phyloP scores from a whole-genome alignment of 2,888 invertebrate species.

The Lithophane socia region DNA sequence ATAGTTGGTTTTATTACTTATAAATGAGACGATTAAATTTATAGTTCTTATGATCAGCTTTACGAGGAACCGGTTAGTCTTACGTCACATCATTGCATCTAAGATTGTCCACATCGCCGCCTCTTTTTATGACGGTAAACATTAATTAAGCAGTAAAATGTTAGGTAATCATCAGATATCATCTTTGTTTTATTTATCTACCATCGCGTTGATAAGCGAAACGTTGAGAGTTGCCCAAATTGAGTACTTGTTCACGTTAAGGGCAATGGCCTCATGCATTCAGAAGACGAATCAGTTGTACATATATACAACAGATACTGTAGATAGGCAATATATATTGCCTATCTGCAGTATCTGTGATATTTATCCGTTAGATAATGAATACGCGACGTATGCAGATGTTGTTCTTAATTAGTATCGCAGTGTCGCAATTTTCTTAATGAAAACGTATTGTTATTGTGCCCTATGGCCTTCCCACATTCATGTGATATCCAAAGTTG shows the following conservation, averaged over 20 bases:
- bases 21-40: slow-evolving; percentile 88
- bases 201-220: slow-evolving; percentile 72
- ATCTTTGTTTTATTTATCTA: slow-evolving; percentile 73
- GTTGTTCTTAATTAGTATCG: slow-evolving; percentile 16
- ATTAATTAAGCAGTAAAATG: slow-evolving; percentile 80
- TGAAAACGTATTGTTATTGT: slow-evolving; percentile 23
- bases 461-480: not conserved
- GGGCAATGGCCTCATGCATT: slow-evolving; percentile 57
- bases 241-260: slow-evolving; percentile 47
- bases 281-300: slow-evolving; percentile 37
- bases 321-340: too few species aligned
- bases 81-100: slow-evolving; percentile 75
- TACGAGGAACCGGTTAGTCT: slow-evolving; percentile 79
- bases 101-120: slow-evolving; percentile 69
- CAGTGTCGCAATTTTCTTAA: slow-evolving; percentile 24
- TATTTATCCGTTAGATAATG: slow-evolving; percentile 39
- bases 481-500: not conserved
- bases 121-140: slow-evolving; percentile 72
- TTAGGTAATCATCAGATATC: slow-evolving; percentile 72
- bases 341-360: slow-evolving; percentile 33
- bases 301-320: too few species aligned
- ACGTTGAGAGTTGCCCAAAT: slow-evolving; percentile 61
- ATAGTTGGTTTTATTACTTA: slow-evolving; percentile 87
- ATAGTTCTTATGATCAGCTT: slow-evolving; percentile 86
- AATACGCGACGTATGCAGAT: slow-evolving; percentile 15